Evolutionary conservation across 2,113 vertebrate species (phyloP).

Genomic region (Serilophus lunatus): DNA sequence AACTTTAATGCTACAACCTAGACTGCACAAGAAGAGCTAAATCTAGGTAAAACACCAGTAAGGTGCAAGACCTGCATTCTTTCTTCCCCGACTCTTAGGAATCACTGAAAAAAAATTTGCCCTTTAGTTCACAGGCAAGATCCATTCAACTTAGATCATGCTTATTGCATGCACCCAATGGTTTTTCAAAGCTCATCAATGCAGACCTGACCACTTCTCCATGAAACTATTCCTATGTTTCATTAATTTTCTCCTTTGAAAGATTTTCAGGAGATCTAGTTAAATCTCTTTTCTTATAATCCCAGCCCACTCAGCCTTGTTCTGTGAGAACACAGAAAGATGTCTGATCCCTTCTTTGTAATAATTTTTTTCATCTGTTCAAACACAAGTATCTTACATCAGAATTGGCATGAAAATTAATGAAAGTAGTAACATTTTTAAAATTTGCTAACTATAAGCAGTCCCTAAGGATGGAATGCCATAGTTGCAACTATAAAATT

Average conservation of each 20-base stretch:
- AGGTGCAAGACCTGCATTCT: background rate
- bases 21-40: background rate
- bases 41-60: background rate
- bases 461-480: background rate
- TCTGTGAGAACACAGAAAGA: background rate
- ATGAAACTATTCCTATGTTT: background rate
- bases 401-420: background rate
- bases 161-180: rapidly evolving
- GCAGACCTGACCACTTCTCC: background rate
- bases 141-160: background rate
- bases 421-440: background rate
- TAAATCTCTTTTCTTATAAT: background rate
- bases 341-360: background rate
- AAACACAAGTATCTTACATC: background rate
- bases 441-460: background rate
- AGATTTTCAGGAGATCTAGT: background rate
- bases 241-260: background rate
- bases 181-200: background rate
- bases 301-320: background rate
- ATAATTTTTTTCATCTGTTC: background rate
- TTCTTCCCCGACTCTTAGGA: background rate
- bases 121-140: background rate
- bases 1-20: background rate
- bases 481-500: background rate
- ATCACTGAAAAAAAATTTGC: background rate